phyloP scores from a whole-genome alignment of 2,797 vertebrate genomes.

The Lycodopsis pacificus region DNA sequence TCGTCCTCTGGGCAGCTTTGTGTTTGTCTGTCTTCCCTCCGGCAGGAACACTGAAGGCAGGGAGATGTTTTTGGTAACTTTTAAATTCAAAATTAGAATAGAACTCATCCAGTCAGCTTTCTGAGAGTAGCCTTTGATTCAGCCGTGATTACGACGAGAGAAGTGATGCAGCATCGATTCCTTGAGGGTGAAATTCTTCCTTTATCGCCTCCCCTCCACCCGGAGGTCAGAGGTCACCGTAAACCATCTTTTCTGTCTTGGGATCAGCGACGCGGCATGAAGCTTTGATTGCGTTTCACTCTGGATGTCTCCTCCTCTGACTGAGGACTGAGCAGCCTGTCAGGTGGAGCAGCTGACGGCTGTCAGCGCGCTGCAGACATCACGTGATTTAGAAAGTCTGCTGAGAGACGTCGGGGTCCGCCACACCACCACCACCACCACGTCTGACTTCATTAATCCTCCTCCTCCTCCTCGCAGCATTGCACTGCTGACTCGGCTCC shows the following conservation, averaged over 20 bases:
- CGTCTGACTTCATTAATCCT: background rate
- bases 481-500: no score
- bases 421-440: constrained; percentile 26
- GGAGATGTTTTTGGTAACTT: no score
- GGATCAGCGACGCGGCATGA: background rate
- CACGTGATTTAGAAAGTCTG: constrained; percentile 13
- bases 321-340: constrained; percentile 17
- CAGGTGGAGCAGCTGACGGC: background rate
- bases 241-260: background rate
- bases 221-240: constrained; percentile 41
- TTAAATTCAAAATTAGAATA: background rate
- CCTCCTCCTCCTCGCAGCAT: no score
- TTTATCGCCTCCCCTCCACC: background rate
- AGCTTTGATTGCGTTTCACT: background rate
- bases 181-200: constrained; percentile 27
- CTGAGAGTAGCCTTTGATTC: background rate
- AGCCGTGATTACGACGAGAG: background rate
- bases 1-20: constrained; percentile 6
- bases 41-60: background rate
- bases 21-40: background rate
- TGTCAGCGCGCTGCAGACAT: background rate
- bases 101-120: no score
- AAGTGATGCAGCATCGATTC: background rate
- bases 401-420: background rate
- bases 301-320: background rate